A percentile compares a stretch with the other conserved stretches of the same genome.
Conservation (phyloP, 2,113 vertebrate species). For the Triplophysa rosa region DNA sequence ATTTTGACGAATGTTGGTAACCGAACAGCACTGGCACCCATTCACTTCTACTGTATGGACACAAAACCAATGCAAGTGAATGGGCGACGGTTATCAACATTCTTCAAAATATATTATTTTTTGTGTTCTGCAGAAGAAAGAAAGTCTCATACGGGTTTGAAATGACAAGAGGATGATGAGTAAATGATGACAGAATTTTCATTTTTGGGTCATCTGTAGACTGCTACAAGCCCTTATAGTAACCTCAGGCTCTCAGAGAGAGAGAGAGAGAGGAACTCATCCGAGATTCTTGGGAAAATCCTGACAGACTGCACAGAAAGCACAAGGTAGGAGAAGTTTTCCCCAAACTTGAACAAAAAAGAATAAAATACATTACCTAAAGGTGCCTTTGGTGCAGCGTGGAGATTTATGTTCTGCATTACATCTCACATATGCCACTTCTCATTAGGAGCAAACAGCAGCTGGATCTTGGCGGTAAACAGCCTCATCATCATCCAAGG, state of each 20-base stretch:
- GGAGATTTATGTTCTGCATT: slow-evolving; percentile 57
- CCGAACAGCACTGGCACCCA: too few species aligned
- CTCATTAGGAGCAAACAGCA: slow-evolving; percentile 56
- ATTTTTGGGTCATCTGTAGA: not conserved
- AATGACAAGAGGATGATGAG: too few species aligned
- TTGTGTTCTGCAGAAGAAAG: too few species aligned
- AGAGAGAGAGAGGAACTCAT: not conserved
- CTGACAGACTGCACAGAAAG: not conserved
- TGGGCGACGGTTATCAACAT: too few species aligned
- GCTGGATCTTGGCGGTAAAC: slow-evolving; percentile 53
- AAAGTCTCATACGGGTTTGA: too few species aligned
- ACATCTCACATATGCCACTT: slow-evolving; percentile 54
- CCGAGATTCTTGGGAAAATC: slow-evolving; percentile 2
- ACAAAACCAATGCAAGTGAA: too few species aligned
- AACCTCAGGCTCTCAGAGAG: not conserved
- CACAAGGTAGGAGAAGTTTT: slow-evolving; percentile 24
- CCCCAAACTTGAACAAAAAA: slow-evolving; percentile 49
- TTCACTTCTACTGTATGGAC: too few species aligned
- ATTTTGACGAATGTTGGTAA: too few species aligned
- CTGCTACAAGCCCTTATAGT: not conserved
- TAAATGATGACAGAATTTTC: too few species aligned
- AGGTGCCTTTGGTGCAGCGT: slow-evolving; percentile 52
- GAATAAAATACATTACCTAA: slow-evolving; percentile 52
- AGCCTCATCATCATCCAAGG: slow-evolving; percentile 54
- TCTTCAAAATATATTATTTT: too few species aligned